These are phyloP conservation scores for Sminthurinus aureus DNA, from an alignment of 2,888 invertebrate species.

Conservation along the genomic window DNA sequence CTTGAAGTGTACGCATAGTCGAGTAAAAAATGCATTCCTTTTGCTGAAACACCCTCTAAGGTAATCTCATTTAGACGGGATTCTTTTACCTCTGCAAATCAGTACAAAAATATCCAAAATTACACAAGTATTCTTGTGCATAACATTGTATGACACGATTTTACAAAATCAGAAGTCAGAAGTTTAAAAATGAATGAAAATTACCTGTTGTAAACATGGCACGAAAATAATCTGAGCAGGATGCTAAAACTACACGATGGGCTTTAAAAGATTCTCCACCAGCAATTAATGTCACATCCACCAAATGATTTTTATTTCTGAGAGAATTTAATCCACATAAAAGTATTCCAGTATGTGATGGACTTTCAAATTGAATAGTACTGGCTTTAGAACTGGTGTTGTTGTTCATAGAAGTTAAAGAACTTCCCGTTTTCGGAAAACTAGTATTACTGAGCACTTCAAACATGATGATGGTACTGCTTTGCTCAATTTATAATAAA, in stretches of 20 bases:
- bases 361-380: slow-evolving; percentile 67
- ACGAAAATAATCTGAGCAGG: slow-evolving; percentile 77
- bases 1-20: slow-evolving; percentile 76
- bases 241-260: slow-evolving; percentile 75
- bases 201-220: slow-evolving; percentile 82
- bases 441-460: slow-evolving; percentile 29
- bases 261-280: slow-evolving; percentile 73
- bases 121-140: too few species aligned
- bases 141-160: too few species aligned
- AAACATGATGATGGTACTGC: slow-evolving; percentile 33
- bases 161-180: too few species aligned
- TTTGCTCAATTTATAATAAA: background rate
- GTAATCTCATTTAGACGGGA: slow-evolving; percentile 71
- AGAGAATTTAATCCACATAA: slow-evolving; percentile 71
- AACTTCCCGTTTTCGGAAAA: slow-evolving; percentile 48
- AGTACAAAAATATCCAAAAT: too few species aligned
- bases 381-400: slow-evolving; percentile 48
- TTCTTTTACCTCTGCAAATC: slow-evolving; percentile 72
- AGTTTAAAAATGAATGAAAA: too few species aligned
- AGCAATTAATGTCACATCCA: slow-evolving; percentile 74
- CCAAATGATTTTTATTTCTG: slow-evolving; percentile 69
- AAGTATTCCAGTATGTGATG: slow-evolving; percentile 68
- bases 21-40: slow-evolving; percentile 71
- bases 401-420: slow-evolving; percentile 35
- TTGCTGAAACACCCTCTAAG: slow-evolving; percentile 73